A percentile compares a stretch with the other conserved stretches of the same genome.
Conservation (phyloP, 1,140 invertebrate species). For the Belonocnema kinseyi region DNA sequence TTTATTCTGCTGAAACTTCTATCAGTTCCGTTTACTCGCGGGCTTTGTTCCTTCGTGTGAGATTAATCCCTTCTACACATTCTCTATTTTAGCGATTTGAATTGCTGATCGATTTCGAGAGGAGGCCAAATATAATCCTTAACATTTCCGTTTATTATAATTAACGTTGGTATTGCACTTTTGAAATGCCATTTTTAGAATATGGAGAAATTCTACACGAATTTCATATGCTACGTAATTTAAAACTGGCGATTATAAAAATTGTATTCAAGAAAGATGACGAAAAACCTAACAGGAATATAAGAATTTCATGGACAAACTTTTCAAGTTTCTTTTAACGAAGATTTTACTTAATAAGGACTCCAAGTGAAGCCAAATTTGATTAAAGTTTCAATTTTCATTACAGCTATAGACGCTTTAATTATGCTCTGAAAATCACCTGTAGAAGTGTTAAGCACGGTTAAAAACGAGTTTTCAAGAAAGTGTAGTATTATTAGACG, state of each 20-base stretch:
- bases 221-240: too few species aligned
- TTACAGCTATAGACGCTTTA: neutral
- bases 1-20: constrained; percentile 35
- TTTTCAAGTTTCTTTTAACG: neutral
- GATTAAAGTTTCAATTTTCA: neutral
- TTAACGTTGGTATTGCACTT: too few species aligned
- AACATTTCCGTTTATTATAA: neutral
- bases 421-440: too few species aligned
- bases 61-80: constrained; percentile 36
- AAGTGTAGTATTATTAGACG: neutral
- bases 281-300: neutral
- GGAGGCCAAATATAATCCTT: neutral
- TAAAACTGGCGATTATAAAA: too few species aligned
- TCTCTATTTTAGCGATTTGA: constrained; percentile 38
- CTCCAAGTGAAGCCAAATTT: neutral
- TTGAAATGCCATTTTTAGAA: too few species aligned
- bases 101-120: neutral
- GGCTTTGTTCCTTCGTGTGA: constrained; percentile 45
- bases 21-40: constrained; percentile 49
- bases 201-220: too few species aligned
- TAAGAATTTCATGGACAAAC: neutral
- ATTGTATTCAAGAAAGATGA: too few species aligned
- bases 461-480: too few species aligned
- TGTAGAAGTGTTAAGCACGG: too few species aligned
- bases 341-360: neutral